Conservation (phyloP, 2,888 invertebrate genomes). For the Pilophorus perplexus region DNA sequence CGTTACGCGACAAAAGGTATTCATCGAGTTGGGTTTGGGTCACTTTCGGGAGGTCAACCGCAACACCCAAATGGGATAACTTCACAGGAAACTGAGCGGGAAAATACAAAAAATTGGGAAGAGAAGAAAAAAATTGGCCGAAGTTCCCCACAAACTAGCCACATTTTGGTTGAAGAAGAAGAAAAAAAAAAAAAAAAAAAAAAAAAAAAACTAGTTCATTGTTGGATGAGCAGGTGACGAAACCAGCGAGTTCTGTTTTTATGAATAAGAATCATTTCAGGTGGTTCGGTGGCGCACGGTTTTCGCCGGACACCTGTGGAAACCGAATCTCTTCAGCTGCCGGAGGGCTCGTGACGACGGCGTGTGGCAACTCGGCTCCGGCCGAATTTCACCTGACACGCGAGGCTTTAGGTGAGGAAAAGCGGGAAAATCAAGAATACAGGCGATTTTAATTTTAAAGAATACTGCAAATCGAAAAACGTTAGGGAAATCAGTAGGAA, state of each 20-base stretch:
- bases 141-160: too few relatives aligned
- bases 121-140: too few relatives aligned
- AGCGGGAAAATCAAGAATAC: too few relatives aligned
- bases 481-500: too few relatives aligned
- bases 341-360: background rate
- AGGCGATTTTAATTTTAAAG: too few relatives aligned
- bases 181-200: background rate
- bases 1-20: slow-evolving; percentile 2
- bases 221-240: slow-evolving; percentile 16
- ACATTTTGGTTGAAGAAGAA: background rate
- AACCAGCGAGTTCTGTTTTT: background rate
- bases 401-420: too few relatives aligned
- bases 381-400: too few relatives aligned
- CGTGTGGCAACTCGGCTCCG: too few relatives aligned
- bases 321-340: background rate
- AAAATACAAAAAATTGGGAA: background rate
- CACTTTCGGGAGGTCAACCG: too few relatives aligned
- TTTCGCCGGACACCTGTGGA: slow-evolving; percentile 1
- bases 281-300: slow-evolving; percentile 6
- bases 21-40: background rate
- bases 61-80: background rate
- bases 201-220: background rate
- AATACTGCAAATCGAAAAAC: too few relatives aligned
- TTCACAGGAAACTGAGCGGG: background rate
- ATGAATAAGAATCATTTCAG: slow-evolving; percentile 13